phyloP scores from a whole-genome alignment of 2,113 vertebrate species.

The Bolborhynchus lineola region DNA sequence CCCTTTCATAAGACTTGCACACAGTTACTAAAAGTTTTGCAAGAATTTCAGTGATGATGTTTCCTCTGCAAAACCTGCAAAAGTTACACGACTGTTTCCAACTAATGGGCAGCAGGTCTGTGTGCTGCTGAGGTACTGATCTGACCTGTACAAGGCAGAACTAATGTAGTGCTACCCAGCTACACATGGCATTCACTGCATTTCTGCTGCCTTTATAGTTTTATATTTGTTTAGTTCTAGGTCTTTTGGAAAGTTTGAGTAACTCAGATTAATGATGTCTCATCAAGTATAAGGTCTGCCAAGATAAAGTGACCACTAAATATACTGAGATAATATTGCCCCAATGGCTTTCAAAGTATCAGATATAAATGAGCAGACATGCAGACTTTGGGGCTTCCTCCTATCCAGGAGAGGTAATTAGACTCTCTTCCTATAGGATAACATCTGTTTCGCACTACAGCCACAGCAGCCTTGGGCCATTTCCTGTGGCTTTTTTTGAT shows the following conservation, averaged over 20 bases:
- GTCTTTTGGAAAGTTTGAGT: neutral
- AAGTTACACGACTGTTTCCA: neutral
- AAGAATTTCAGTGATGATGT: neutral
- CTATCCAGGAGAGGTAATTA: neutral
- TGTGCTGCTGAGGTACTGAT: neutral
- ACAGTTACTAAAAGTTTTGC: neutral
- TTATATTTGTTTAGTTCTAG: neutral
- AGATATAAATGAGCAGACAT: neutral
- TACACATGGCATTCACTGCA: rapidly evolving
- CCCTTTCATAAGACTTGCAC: neutral
- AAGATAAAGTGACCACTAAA: neutral
- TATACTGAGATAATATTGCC: neutral
- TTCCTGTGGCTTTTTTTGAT: neutral
- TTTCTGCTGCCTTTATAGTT: neutral
- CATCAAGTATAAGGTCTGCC: neutral
- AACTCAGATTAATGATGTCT: neutral
- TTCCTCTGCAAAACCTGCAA: neutral
- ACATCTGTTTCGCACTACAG: neutral
- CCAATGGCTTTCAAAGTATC: neutral
- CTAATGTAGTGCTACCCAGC: neutral
- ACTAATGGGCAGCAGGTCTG: rapidly evolving
- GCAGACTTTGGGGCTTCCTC: neutral
- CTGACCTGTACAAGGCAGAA: neutral
- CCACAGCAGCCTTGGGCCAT: neutral
- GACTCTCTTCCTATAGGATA: neutral